phyloP scores from a whole-genome alignment of 2,797 vertebrate genomes.

The Poeciliopsis paucimaculata region DNA sequence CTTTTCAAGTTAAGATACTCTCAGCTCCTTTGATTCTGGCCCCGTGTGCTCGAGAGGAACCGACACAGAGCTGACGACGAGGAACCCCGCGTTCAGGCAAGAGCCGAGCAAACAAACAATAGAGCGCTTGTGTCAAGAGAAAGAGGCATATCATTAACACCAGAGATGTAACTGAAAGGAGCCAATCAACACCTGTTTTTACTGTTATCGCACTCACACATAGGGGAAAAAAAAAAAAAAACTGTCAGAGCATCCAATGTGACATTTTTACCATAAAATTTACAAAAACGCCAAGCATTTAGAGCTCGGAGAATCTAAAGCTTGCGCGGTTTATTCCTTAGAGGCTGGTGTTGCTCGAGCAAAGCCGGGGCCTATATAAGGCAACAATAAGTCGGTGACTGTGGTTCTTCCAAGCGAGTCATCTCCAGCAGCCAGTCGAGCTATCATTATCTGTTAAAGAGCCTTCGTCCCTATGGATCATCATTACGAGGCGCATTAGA shows the following conservation, averaged over 20 bases:
- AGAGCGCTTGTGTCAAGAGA: conserved; percentile 35
- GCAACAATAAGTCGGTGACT: conserved; percentile 58
- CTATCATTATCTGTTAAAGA: conserved; percentile 99
- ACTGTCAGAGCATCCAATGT: conserved; percentile 38
- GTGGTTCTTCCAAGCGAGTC: conserved; percentile 82
- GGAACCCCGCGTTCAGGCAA: conserved; percentile 29
- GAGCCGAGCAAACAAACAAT: conserved; percentile 48
- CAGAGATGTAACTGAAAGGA: conserved; percentile 39
- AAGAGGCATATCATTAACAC: conserved; percentile 61
- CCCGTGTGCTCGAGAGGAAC: neutral
- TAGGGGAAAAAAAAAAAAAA: neutral
- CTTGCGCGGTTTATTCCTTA: conserved; percentile 25
- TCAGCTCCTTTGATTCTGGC: neutral
- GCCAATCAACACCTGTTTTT: conserved; percentile 69
- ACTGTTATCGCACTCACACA: conserved; percentile 15
- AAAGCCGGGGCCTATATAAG: conserved; percentile 56
- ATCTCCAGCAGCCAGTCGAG: conserved; percentile 91
- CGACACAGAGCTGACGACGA: neutral
- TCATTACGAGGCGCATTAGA: conserved; percentile 98
- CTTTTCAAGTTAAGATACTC: neutral
- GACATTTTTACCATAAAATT: conserved; percentile 36
- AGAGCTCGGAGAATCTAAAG: neutral
- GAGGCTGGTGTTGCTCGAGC: conserved; percentile 24
- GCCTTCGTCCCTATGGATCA: conserved; percentile 93
- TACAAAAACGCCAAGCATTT: conserved; percentile 24